A percentile compares a stretch with the other conserved stretches of the same genome.
These are phyloP conservation scores for Drosophila prosaltans DNA, from an alignment of 1,140 invertebrate genomes.

Conservation along the genomic window DNA sequence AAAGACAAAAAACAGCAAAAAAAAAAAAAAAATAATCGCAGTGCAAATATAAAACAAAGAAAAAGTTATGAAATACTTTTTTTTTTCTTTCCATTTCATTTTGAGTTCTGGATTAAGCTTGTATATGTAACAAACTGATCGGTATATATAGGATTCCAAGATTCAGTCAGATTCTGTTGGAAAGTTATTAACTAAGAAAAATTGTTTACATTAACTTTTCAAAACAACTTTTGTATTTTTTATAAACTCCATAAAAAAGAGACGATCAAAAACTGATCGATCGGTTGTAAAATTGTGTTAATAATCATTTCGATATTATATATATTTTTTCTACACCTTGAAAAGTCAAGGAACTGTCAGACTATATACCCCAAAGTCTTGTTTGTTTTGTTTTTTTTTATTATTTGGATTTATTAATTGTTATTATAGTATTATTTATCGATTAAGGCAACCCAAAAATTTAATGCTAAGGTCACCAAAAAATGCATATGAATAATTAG, in stretches of 20 bases:
- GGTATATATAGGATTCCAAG: no score
- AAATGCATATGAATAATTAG: neutral
- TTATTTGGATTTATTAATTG: neutral
- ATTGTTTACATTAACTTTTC: no score
- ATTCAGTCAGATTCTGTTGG: no score
- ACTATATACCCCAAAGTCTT: neutral
- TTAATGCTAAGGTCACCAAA: neutral
- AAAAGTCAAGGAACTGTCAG: neutral
- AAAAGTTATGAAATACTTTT: neutral
- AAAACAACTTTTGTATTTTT: no score
- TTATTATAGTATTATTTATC: constrained; percentile 1
- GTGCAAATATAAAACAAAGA: neutral
- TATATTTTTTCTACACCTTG: neutral
- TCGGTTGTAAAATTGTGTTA: no score
- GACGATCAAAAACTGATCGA: neutral
- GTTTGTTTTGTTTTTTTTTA: no score
- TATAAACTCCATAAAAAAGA: no score
- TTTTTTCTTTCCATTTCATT: neutral
- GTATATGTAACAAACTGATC: no score
- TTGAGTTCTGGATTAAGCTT: neutral
- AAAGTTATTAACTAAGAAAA: no score
- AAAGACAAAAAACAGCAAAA: neutral
- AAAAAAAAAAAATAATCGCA: neutral
- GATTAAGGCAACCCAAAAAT: constrained; percentile 5
- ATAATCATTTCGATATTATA: neutral